A percentile compares a stretch with the other conserved stretches of the same genome.
Conservation (phyloP, 2,888 invertebrate species). For the Drosophila pullipes region DNA sequence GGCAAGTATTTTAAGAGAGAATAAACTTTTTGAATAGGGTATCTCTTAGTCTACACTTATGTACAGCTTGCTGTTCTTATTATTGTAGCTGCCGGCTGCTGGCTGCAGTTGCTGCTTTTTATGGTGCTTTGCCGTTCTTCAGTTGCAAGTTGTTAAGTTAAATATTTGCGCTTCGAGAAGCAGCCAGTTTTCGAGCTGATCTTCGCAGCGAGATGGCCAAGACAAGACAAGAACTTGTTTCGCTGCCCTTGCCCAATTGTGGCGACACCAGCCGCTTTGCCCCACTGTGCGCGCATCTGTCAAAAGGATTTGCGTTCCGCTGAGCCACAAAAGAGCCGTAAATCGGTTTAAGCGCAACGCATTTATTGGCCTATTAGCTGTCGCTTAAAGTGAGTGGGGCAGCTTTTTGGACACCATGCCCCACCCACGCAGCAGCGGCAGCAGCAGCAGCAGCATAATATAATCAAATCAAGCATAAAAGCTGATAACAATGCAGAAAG, state of each 20-base stretch:
- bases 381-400: constrained; percentile 69
- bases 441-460: constrained; percentile 8
- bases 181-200: constrained; percentile 63
- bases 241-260: constrained; percentile 71
- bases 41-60: not conserved
- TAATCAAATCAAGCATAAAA: constrained; percentile 60
- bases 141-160: constrained; percentile 76
- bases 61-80: not conserved
- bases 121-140: constrained; percentile 53
- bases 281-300: constrained; percentile 41
- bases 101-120: constrained; percentile 51
- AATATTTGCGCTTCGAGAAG: constrained; percentile 71
- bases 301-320: constrained; percentile 67
- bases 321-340: constrained; percentile 11
- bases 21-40: not conserved
- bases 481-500: constrained; percentile 56
- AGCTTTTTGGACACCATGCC: constrained; percentile 52
- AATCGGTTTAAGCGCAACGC: constrained; percentile 27
- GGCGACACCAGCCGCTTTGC: constrained; percentile 43
- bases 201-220: constrained; percentile 33
- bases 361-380: constrained; percentile 77
- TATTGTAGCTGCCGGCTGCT: constrained; percentile 2
- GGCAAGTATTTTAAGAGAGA: not conserved
- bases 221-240: constrained; percentile 65
- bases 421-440: constrained; percentile 44